Percentiles rank a stretch among this genome's conserved stretches.
phyloP scores from a whole-genome alignment of 2,797 vertebrate genomes.

The Sebastes glaucus region DNA sequence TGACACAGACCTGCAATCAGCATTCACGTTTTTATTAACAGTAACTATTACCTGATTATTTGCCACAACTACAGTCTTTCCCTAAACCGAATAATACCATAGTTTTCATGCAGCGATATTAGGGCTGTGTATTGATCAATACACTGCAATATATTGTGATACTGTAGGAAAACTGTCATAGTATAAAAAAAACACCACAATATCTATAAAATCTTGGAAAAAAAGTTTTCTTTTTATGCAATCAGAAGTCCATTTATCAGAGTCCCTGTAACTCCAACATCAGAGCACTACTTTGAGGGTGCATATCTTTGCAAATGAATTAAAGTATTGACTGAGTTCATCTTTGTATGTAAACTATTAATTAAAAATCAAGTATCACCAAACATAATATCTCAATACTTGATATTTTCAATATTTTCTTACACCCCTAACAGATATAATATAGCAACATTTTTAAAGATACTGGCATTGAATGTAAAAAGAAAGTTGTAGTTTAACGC shows the following conservation, averaged over 20 bases:
- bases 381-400: no score
- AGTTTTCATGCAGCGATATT: no score
- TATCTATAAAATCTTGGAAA: no score
- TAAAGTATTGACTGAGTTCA: no score
- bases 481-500: background rate
- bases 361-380: no score
- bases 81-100: fast-evolving
- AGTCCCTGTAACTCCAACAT: no score
- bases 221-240: background rate
- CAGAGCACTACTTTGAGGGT: no score
- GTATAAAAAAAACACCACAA: background rate
- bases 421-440: background rate
- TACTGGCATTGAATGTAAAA: background rate
- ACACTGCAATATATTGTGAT: background rate
- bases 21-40: background rate
- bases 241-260: background rate
- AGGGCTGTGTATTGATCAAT: no score
- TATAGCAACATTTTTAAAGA: background rate
- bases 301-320: no score
- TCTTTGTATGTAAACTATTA: no score
- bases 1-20: background rate
- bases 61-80: background rate
- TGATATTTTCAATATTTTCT: no score
- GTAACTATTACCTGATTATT: background rate
- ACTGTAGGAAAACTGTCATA: background rate